Base-by-base conservation (phyloP, 2,113 vertebrate genomes). In the Sinocyclocheilus maitianheensis region DNA sequence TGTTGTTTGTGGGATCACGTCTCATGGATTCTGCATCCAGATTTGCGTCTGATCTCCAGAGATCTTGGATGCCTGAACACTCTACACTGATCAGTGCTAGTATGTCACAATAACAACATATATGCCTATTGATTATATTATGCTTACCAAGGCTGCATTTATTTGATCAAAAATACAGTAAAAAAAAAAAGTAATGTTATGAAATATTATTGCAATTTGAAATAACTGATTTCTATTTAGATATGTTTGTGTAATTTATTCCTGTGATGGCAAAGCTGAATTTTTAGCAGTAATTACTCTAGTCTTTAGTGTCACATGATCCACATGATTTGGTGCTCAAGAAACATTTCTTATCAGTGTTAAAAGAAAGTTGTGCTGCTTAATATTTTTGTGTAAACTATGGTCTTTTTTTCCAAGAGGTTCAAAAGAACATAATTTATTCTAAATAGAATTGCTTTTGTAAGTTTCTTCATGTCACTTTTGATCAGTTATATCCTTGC, bases 1-100 rank as follows among this genome's bases (percentile, higher is more conserved):
- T 40, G 3, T 65, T 65, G 55, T 81, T 81, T 81, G 79, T 65
- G n/a, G 62, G 30, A 30, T 82, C 16, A 30, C 18, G 8, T 83
- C 43, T 83, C 43, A 34, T 67, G 78, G 60, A 9, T 79, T 60
- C 18, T 60, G 22, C 6, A 1, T 81, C 58, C 26, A n/a, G 78
- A 34, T 82, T 69, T 34, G 46, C 24, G 20, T 37, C 77, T 51
- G 24, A 65, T 69, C 43, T 81, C 63, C 16, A n/a, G 80, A 69
- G 80, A 34, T 51, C 60, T 65, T 43, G 62, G 43, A 67, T 18
- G 34, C 24, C 62, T 69, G 22, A 34, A 18, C 58, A 22, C 18
- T 65, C 12, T 46, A n/a, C 37, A 62, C 16, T 67, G 4, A 20
- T 37, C 0, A 34, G 18, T 83, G 81, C 63, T 20, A 71, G n/a